Evolutionary conservation across 2,888 invertebrate genomes (phyloP).

Genomic region (Philhelius pedissequus): DNA sequence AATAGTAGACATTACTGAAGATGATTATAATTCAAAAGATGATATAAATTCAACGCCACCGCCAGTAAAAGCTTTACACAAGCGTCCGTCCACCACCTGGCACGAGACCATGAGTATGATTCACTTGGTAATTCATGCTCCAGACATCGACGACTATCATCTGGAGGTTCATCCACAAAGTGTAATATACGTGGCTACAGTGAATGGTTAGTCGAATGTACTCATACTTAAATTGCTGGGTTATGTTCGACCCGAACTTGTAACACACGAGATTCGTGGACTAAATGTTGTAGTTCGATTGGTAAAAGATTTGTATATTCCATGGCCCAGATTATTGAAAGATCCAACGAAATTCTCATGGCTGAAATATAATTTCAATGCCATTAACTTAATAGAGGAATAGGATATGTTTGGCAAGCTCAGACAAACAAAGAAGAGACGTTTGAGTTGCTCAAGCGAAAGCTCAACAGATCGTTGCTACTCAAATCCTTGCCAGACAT

Average conservation of each 20-base stretch:
- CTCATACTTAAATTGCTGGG: constrained; percentile 70
- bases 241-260: constrained; percentile 68
- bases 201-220: constrained; percentile 67
- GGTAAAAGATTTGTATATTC: constrained; percentile 70
- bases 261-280: constrained; percentile 73
- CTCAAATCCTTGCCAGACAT: constrained; percentile 45
- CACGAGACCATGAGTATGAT: constrained; percentile 72
- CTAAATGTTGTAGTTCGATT: constrained; percentile 72
- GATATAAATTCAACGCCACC: constrained; percentile 35
- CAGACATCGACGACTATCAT: constrained; percentile 71
- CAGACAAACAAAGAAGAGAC: background rate
- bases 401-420: constrained; percentile 46
- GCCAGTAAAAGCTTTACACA: constrained; percentile 65
- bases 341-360: constrained; percentile 69
- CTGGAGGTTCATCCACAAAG: constrained; percentile 69
- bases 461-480: background rate
- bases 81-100: constrained; percentile 72
- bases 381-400: constrained; percentile 64
- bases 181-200: constrained; percentile 64
- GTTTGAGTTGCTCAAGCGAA: constrained; percentile 15
- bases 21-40: background rate
- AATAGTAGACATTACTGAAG: background rate
- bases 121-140: constrained; percentile 71
- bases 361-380: constrained; percentile 71
- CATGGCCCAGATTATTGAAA: constrained; percentile 71